These are phyloP conservation scores for Leistus spinibarbis DNA, from an alignment of 2,888 invertebrate genomes.

Conservation along the genomic window DNA sequence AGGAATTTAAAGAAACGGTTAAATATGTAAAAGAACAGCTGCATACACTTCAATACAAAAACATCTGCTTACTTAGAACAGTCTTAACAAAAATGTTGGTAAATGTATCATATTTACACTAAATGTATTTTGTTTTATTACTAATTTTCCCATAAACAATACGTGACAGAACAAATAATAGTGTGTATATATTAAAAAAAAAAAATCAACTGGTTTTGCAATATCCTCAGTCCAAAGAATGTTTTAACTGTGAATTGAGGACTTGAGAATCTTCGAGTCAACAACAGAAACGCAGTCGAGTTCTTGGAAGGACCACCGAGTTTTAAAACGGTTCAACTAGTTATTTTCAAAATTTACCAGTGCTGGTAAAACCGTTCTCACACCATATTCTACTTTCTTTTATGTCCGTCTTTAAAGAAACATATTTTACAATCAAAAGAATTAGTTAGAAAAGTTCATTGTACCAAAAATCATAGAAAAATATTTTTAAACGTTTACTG, in stretches of 20 bases:
- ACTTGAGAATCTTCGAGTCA: not conserved
- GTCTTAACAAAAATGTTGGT: not conserved
- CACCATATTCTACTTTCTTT: not conserved
- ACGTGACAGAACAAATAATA: not conserved
- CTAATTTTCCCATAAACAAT: not conserved
- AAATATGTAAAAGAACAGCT: slow-evolving; percentile 35
- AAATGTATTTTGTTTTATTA: not conserved
- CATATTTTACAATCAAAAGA: not conserved
- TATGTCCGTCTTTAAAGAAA: not conserved
- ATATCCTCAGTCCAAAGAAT: not conserved
- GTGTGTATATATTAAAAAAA: not conserved
- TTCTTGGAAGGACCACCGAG: slow-evolving; percentile 11
- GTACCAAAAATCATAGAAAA: not conserved
- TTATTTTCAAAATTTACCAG: slow-evolving; percentile 6
- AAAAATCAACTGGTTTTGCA: not conserved
- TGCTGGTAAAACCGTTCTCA: slow-evolving; percentile 2
- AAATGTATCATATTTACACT: not conserved
- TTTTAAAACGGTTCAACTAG: slow-evolving; percentile 5
- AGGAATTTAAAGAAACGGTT: slow-evolving; percentile 20
- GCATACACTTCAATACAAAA: slow-evolving; percentile 14
- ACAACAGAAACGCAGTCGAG: not conserved
- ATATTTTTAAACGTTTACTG: not conserved
- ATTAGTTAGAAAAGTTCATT: not conserved
- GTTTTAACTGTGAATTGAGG: not conserved
- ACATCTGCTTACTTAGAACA: slow-evolving; percentile 30